phyloP scores from a whole-genome alignment of 2,797 vertebrate genomes.

The Crocodylus rhombifer region DNA sequence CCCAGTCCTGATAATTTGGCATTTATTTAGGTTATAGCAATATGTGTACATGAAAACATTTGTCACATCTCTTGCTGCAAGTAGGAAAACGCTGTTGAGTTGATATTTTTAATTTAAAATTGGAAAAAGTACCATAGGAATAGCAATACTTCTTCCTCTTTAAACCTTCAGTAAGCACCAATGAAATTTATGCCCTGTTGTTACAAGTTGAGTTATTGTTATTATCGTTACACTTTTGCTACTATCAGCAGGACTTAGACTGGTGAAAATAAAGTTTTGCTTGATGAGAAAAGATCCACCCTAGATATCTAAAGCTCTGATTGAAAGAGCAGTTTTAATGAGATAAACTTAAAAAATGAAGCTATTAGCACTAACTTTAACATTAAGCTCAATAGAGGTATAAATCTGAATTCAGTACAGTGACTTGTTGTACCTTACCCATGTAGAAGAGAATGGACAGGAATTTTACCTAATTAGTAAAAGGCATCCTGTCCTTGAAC shows the following conservation, averaged over 20 bases:
- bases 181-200: background rate
- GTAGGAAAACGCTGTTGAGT: background rate
- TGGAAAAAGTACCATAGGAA: background rate
- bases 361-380: slow-evolving; percentile 12
- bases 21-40: background rate
- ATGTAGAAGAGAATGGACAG: too few relatives aligned
- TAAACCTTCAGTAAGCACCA: background rate
- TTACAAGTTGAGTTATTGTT: background rate
- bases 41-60: background rate
- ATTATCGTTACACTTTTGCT: background rate
- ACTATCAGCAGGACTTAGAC: background rate
- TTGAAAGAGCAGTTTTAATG: background rate
- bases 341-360: slow-evolving; percentile 36
- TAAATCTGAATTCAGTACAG: slow-evolving; percentile 18
- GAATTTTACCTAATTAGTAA: too few relatives aligned
- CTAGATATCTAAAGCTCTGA: background rate
- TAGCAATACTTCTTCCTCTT: background rate
- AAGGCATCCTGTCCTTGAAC: too few relatives aligned
- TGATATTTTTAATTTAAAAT: background rate
- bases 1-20: background rate
- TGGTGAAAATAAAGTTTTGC: background rate
- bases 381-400: slow-evolving; percentile 13
- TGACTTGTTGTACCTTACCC: background rate
- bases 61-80: background rate
- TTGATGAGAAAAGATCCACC: slow-evolving; percentile 1